These are phyloP conservation scores for Macaca nemestrina DNA, from an alignment of 2,113 vertebrate genomes.

Conservation along the genomic window DNA sequence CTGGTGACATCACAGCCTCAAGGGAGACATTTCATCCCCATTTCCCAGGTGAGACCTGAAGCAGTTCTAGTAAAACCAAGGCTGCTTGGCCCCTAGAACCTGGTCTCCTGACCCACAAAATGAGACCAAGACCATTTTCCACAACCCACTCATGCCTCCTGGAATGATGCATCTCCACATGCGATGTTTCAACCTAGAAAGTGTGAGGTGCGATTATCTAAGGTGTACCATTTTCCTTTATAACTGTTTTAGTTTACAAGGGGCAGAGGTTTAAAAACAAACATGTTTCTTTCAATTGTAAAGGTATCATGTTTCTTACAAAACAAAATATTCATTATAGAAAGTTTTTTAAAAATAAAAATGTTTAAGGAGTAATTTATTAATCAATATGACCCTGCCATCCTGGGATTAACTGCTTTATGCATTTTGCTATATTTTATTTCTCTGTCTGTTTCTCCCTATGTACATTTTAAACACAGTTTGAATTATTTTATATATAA, in stretches of 20 bases:
- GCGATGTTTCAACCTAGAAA: not conserved
- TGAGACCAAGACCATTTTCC: not conserved
- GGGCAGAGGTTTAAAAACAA: not conserved
- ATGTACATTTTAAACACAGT: not conserved
- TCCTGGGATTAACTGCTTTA: too few relatives aligned
- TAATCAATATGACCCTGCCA: not conserved
- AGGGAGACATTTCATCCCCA: not conserved
- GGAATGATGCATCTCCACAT: fast-evolving
- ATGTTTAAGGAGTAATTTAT: not conserved
- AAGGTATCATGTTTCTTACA: not conserved
- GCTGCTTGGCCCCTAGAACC: not conserved
- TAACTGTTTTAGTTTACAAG: fast-evolving
- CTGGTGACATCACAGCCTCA: fast-evolving
- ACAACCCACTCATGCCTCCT: not conserved
- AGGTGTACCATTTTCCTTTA: fast-evolving
- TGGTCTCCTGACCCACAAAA: not conserved
- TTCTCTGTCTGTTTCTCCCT: not conserved
- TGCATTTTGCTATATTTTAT: not conserved
- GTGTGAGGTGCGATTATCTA: fast-evolving
- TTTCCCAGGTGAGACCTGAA: fast-evolving
- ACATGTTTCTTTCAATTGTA: not conserved
- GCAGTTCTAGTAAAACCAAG: not conserved
- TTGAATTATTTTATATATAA: not conserved
- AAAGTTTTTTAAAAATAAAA: not conserved
- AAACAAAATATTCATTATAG: not conserved